These are phyloP conservation scores for Heliconius ismenius DNA, from an alignment of 2,888 invertebrate species.

Conservation along the genomic window DNA sequence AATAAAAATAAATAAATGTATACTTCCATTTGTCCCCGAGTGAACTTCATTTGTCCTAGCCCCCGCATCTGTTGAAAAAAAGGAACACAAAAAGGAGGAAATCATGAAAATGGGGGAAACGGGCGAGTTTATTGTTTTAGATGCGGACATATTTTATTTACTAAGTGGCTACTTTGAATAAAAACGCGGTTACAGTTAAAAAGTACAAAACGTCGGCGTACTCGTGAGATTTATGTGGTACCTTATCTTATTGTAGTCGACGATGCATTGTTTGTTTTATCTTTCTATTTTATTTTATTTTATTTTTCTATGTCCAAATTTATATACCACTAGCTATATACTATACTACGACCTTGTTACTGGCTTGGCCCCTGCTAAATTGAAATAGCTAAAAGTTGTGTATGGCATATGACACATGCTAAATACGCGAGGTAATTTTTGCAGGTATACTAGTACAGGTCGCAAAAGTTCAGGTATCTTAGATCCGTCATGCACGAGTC, in stretches of 20 bases:
- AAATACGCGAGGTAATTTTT: too few relatives aligned
- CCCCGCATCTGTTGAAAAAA: constrained; percentile 55
- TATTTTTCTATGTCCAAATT: not conserved
- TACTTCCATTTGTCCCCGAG: constrained; percentile 25
- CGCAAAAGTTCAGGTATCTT: too few relatives aligned
- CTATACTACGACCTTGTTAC: too few relatives aligned
- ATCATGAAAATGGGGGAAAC: constrained; percentile 59
- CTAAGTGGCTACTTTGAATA: constrained; percentile 81
- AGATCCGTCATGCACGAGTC: too few relatives aligned
- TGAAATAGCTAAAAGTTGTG: too few relatives aligned
- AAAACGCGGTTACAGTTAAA: constrained; percentile 78
- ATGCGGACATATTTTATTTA: constrained; percentile 79
- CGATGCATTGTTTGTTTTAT: constrained; percentile 26
- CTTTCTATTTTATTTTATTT: constrained; percentile 10
- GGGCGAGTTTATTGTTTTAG: constrained; percentile 72
- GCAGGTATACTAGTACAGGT: too few relatives aligned
- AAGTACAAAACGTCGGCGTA: constrained; percentile 65
- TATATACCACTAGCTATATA: not conserved
- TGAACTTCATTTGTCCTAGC: constrained; percentile 45
- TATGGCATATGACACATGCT: too few relatives aligned
- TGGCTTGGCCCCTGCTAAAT: too few relatives aligned
- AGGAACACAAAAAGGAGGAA: constrained; percentile 52
- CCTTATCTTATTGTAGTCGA: constrained; percentile 49
- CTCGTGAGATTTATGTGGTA: constrained; percentile 62
- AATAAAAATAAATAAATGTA: not conserved